A percentile compares a stretch with the other conserved stretches of the same genome.
These are phyloP conservation scores for Clarias laeviceps DNA, from an alignment of 2,797 vertebrate species.

Conservation along the genomic window DNA sequence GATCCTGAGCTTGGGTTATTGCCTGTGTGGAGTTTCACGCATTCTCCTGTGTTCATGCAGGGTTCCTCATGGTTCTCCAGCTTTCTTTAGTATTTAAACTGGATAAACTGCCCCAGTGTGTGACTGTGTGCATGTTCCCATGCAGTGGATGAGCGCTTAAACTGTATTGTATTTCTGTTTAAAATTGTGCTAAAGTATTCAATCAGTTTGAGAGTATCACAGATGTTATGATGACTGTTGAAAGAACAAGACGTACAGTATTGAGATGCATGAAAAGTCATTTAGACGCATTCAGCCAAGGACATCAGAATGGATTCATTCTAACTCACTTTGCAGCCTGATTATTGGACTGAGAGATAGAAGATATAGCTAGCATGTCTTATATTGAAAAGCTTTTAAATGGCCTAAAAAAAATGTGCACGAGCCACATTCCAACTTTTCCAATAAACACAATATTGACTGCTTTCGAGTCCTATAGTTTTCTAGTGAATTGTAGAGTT, in stretches of 20 bases:
- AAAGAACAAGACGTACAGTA: background rate
- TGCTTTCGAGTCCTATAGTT: background rate
- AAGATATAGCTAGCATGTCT: background rate
- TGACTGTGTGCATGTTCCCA: background rate
- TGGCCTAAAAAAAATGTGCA: background rate
- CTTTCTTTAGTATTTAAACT: background rate
- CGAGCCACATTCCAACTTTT: background rate
- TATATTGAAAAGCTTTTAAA: background rate
- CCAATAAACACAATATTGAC: background rate
- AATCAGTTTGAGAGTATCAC: background rate
- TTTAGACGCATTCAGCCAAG: constrained; percentile 7
- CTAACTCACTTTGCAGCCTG: constrained; percentile 17
- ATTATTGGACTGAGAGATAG: background rate
- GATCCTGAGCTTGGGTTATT: background rate
- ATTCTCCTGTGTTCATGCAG: background rate
- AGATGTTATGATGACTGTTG: no score
- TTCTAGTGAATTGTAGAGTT: background rate
- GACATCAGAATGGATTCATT: constrained; percentile 7
- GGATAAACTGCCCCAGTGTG: background rate
- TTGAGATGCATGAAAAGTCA: background rate
- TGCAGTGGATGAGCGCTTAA: background rate
- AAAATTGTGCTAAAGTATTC: no score
- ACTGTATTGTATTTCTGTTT: background rate
- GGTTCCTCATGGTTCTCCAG: background rate
- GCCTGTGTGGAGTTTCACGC: background rate